phyloP scores from a whole-genome alignment of 2,888 invertebrate genomes.

The Cryptus armator region DNA sequence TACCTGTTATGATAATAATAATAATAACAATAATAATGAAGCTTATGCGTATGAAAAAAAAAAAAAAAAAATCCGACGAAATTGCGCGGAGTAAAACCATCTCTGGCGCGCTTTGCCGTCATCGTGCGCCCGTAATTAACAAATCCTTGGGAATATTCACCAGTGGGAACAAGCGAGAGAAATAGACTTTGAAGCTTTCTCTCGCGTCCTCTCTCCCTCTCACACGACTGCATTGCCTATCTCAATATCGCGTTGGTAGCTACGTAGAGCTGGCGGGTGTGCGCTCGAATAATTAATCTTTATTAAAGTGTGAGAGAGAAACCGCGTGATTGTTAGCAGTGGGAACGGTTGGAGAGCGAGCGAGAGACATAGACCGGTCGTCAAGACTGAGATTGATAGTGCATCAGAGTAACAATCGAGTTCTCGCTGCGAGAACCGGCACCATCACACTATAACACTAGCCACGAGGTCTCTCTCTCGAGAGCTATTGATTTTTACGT shows the following conservation, averaged over 20 bases:
- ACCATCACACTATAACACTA: slow-evolving; percentile 44
- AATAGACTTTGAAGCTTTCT: slow-evolving; percentile 22
- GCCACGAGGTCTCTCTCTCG: slow-evolving; percentile 13
- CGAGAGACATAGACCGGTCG: slow-evolving; percentile 42
- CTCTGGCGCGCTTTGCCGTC: slow-evolving; percentile 18
- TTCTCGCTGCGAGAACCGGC: slow-evolving; percentile 48
- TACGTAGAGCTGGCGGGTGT: slow-evolving; percentile 46
- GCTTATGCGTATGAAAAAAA: background rate
- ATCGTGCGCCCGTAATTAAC: slow-evolving; percentile 57
- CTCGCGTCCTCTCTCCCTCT: slow-evolving; percentile 11
- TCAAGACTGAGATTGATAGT: slow-evolving; percentile 69
- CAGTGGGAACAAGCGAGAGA: slow-evolving; percentile 20
- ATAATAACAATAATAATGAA: background rate
- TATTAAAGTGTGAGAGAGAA: slow-evolving; percentile 63
- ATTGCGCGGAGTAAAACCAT: slow-evolving; percentile 17
- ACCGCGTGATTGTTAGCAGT: slow-evolving; percentile 23
- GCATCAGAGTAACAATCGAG: slow-evolving; percentile 68
- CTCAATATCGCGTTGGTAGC: slow-evolving; percentile 55
- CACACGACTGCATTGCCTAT: slow-evolving; percentile 56
- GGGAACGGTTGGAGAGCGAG: slow-evolving; percentile 20
- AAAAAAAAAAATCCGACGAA: background rate
- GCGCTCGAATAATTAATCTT: slow-evolving; percentile 68
- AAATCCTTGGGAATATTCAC: slow-evolving; percentile 46
- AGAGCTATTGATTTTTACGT: slow-evolving; percentile 65
- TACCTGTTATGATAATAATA: background rate